These are phyloP conservation scores for Lamellibrachia satsuma DNA, from an alignment of 2,888 invertebrate species.

Conservation along the genomic window DNA sequence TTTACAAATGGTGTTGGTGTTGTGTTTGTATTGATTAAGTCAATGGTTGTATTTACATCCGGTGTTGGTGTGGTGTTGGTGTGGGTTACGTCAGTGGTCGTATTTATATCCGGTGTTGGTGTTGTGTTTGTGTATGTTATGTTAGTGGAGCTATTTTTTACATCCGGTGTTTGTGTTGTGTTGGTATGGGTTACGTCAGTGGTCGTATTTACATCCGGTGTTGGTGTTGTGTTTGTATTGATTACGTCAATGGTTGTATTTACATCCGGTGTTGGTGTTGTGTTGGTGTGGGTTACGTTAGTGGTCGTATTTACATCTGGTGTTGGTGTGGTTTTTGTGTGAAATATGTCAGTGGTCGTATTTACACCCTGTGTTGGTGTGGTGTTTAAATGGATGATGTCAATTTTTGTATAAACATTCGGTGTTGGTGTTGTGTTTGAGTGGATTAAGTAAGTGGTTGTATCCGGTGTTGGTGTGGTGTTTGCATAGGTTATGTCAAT, in stretches of 20 bases:
- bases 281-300: not conserved
- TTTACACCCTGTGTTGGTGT: not conserved
- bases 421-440: not conserved
- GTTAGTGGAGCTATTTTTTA: not conserved
- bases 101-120: not conserved
- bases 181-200: not conserved
- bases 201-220: not conserved
- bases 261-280: not conserved
- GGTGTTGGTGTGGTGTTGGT: not conserved
- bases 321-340: not conserved
- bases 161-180: not conserved
- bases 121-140: not conserved
- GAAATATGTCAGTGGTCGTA: not conserved
- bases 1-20: too few relatives aligned
- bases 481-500: too few relatives aligned
- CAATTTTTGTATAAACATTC: not conserved
- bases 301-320: not conserved
- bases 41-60: too few relatives aligned
- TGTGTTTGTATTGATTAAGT: too few relatives aligned
- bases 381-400: not conserved
- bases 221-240: not conserved
- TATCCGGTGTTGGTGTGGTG: not conserved
- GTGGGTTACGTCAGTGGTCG: not conserved
- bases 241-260: not conserved
- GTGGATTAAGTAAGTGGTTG: not conserved